Evolutionary conservation across 2,888 invertebrate species (phyloP).

Genomic region (Sarcophaga subvicina): DNA sequence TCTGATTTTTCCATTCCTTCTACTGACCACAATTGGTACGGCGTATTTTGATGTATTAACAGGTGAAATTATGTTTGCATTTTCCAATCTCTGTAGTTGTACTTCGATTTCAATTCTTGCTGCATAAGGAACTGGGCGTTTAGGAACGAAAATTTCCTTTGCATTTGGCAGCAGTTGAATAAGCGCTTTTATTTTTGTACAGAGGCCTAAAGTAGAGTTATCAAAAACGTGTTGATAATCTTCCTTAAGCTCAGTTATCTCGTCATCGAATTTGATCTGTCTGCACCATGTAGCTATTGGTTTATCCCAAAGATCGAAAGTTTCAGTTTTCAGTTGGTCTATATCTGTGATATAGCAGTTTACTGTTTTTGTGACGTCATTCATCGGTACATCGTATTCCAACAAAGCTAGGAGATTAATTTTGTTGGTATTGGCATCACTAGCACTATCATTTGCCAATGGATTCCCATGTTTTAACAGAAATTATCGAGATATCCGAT

Average conservation of each 20-base stretch:
- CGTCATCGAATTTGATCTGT: no score
- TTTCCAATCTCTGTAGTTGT: slow-evolving; percentile 60
- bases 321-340: slow-evolving; percentile 3
- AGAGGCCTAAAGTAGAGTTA: no score
- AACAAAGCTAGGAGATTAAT: slow-evolving; percentile 17
- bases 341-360: slow-evolving; percentile 41
- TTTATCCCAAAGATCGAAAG: slow-evolving; percentile 21
- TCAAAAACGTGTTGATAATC: no score
- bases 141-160: no score
- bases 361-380: background rate
- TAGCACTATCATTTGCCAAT: slow-evolving; percentile 25
- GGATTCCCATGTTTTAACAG: background rate
- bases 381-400: background rate
- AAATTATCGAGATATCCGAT: slow-evolving; percentile 33
- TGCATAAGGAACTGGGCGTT: no score
- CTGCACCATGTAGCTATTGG: background rate
- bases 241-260: no score
- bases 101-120: slow-evolving; percentile 34
- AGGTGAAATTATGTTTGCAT: slow-evolving; percentile 61
- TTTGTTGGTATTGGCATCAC: slow-evolving; percentile 37
- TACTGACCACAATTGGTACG: slow-evolving; percentile 66
- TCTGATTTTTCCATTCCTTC: slow-evolving; percentile 63
- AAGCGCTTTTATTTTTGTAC: no score
- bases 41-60: slow-evolving; percentile 68
- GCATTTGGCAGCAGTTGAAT: no score